Conservation (phyloP, 2,888 invertebrate species). For the Apodemia mormo region DNA sequence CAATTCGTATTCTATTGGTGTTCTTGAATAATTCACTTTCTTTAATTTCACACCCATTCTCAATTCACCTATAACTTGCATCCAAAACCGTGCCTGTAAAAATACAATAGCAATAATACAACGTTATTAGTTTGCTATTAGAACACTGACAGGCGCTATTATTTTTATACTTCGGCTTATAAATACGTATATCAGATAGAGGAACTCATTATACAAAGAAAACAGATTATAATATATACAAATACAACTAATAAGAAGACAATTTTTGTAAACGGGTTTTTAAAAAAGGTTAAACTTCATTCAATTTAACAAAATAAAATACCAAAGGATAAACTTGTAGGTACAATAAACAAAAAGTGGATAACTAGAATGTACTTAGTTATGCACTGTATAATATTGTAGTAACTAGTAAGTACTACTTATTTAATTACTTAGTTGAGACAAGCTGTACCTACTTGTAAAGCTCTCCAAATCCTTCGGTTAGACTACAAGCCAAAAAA, state of each 20-base stretch:
- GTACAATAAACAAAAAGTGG: no score
- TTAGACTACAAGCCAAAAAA: conserved; percentile 78
- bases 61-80: conserved; percentile 96
- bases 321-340: no score
- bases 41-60: conserved; percentile 96
- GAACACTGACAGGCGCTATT: conserved; percentile 43
- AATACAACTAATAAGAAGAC: no score
- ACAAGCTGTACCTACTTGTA: conserved; percentile 85
- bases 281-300: no score
- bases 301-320: no score
- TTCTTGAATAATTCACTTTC: conserved; percentile 88
- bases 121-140: conserved; percentile 44
- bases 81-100: conserved; percentile 94
- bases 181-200: no score
- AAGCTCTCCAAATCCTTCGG: conserved; percentile 89
- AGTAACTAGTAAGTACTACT: no score
- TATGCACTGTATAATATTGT: no score
- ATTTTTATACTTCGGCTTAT: background rate
- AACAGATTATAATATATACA: no score
- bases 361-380: no score
- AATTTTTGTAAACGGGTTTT: no score
- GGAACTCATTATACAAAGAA: no score
- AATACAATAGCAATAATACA: conserved; percentile 41
- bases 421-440: background rate
- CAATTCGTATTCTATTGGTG: conserved; percentile 94